Percentiles rank a stretch among this genome's conserved stretches.
Conservation (phyloP, 2,113 vertebrate species). For the Gallinago undulata region DNA sequence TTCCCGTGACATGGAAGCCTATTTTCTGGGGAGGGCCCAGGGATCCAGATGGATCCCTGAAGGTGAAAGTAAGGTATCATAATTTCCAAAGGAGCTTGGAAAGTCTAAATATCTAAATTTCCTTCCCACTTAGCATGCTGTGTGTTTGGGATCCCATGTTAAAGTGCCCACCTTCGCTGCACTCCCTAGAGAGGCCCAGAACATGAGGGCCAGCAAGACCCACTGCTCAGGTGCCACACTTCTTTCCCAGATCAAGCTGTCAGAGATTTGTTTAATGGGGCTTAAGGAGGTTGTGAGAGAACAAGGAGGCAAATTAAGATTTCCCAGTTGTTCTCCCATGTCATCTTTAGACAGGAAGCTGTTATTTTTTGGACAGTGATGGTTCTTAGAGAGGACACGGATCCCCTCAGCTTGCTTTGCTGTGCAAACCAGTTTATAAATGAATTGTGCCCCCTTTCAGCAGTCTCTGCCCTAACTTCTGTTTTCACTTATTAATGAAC, state of each 20-base stretch:
- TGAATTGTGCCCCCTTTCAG: neutral
- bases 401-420: neutral
- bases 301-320: neutral
- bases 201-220: neutral
- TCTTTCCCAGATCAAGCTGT: neutral
- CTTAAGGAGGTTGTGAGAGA: neutral
- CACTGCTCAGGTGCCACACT: neutral
- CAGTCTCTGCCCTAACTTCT: neutral
- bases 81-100: neutral
- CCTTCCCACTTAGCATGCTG: neutral
- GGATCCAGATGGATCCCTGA: neutral
- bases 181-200: neutral
- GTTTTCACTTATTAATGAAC: neutral
- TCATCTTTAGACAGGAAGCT: neutral
- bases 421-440: neutral
- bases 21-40: neutral
- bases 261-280: neutral
- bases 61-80: neutral
- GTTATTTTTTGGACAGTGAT: rapidly evolving
- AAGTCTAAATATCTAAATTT: neutral
- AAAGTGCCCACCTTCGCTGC: neutral
- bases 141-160: neutral
- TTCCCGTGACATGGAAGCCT: neutral
- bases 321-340: neutral
- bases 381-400: neutral